Conservation (phyloP, 2,888 invertebrate genomes). For the Scotopteryx bipunctaria region DNA sequence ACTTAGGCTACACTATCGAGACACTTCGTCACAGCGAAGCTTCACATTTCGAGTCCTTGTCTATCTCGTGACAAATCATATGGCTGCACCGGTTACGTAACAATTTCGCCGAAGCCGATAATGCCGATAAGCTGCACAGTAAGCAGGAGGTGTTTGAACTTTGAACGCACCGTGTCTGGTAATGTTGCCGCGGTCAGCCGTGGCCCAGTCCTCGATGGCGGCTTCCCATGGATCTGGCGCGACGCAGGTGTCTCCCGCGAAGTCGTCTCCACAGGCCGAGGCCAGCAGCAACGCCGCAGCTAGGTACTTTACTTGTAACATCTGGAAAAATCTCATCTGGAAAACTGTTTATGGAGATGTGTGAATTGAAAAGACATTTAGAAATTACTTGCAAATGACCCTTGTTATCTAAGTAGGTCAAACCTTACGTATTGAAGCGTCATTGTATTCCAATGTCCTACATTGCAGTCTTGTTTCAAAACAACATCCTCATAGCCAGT, state of each 20-base stretch:
- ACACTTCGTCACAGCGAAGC: too few species aligned
- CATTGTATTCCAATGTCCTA: slow-evolving; percentile 14
- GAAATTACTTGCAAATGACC: not conserved
- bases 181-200: slow-evolving; percentile 59
- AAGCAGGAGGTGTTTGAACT: too few species aligned
- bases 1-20: not conserved
- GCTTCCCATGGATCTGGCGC: slow-evolving; percentile 82
- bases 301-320: slow-evolving; percentile 30
- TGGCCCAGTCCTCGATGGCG: slow-evolving; percentile 86
- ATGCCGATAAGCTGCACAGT: too few species aligned
- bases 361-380: not conserved
- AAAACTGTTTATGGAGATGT: too few species aligned
- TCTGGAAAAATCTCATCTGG: slow-evolving; percentile 37
- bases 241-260: slow-evolving; percentile 23
- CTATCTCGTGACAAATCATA: too few species aligned
- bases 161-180: slow-evolving; percentile 59
- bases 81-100: too few species aligned
- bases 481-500: slow-evolving; percentile 24
- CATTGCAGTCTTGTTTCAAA: slow-evolving; percentile 9
- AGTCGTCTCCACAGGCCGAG: slow-evolving; percentile 4
- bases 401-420: not conserved
- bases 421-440: not conserved
- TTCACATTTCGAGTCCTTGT: too few species aligned
- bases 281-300: slow-evolving; percentile 35
- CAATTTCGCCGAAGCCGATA: too few species aligned